These are phyloP conservation scores for Eupithecia vulgata DNA, from an alignment of 2,888 invertebrate genomes.

Conservation along the genomic window DNA sequence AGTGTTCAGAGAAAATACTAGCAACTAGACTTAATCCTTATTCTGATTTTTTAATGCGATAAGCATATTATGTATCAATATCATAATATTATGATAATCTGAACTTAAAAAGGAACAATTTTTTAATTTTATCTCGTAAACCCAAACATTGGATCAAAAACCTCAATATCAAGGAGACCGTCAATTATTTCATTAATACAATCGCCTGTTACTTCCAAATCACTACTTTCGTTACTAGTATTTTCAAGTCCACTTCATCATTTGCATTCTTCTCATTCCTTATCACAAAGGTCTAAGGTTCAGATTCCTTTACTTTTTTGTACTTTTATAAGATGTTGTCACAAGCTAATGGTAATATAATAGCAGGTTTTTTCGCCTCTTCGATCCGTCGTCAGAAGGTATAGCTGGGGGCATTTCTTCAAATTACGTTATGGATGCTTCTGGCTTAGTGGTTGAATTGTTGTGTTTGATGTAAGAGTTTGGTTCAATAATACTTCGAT, in stretches of 20 bases:
- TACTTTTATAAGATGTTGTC: slow-evolving; percentile 53
- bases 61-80: no score
- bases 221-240: slow-evolving; percentile 41
- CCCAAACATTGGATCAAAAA: slow-evolving; percentile 27
- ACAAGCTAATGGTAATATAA: slow-evolving; percentile 76
- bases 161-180: slow-evolving; percentile 48
- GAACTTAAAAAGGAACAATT: background rate
- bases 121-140: background rate
- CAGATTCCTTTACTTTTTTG: slow-evolving; percentile 28
- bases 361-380: slow-evolving; percentile 67
- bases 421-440: slow-evolving; percentile 49
- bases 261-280: slow-evolving; percentile 9
- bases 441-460: background rate
- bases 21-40: no score
- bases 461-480: background rate
- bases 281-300: slow-evolving; percentile 12
- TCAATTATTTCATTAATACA: slow-evolving; percentile 61
- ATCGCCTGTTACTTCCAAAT: slow-evolving; percentile 56
- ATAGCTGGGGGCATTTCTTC: slow-evolving; percentile 70
- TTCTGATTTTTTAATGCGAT: no score
- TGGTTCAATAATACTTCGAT: background rate
- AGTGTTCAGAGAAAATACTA: no score
- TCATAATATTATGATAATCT: no score
- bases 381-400: slow-evolving; percentile 61
- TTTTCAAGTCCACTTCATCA: background rate